Evolutionary conservation across 1,140 invertebrate genomes (phyloP), one percentile per base, ranked within the genome.

Genomic region (Araneus ventricosus): DNA sequence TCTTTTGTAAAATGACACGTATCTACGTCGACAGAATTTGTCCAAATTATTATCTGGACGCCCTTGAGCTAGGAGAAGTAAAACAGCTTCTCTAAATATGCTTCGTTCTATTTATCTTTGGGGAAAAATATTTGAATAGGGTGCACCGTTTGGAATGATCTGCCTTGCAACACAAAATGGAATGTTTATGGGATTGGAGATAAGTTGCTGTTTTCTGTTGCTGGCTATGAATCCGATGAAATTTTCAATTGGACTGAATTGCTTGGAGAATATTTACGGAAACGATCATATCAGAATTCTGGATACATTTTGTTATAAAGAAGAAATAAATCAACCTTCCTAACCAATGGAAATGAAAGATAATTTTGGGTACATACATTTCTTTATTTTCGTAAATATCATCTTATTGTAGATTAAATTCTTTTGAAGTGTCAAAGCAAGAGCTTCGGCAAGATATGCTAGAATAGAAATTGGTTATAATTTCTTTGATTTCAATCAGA

Each of bases 51-150:
- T 75, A 75, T 75, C 34, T 75, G 17, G 3, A 75, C 30, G 34
- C 70, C 67, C 70, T 75, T 34, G 30, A 75, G 70, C 70, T 75
- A 75, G 14, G 34, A 37, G 34, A 14, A 34, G 70, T 75, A 75
- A 75, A 75, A 75, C 10, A 37, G 70, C 34, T 75, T 75, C 37
- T 75, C 34, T 37, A 75, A 75, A 75, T 75, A 75, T 75, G 70
- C 20, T 5, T 37, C 27, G 10, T 34, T 22, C 20, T 75, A 17
- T 75, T 75, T 75, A 75, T 75, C 70, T 75, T 75, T 37, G 17
- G 14, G 34, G 37, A 34, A 75, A n/a, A 27, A 27, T 75, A 34
- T 75, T 75, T 37, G 14, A 34, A 75, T 37, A 34, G 20, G 30
- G 5, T 20, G 24, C 22, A 63, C 20, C 0, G n/a, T n/a, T 67